These are phyloP conservation scores for Cinara cedri DNA, from an alignment of 2,888 invertebrate species.

Conservation along the genomic window DNA sequence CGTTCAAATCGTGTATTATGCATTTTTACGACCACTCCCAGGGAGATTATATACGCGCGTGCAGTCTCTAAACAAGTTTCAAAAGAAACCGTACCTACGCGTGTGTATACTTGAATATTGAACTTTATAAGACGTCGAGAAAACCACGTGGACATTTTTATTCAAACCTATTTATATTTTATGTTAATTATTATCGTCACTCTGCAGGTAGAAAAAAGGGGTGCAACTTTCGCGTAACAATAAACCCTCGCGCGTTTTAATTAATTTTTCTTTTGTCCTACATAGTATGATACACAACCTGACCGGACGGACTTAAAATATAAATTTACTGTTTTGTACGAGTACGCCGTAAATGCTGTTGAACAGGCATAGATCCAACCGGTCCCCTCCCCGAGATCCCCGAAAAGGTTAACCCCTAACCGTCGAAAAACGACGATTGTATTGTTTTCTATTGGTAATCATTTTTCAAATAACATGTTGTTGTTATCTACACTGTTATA, in stretches of 20 bases:
- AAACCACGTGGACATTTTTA: neutral
- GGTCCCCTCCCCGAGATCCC: too few relatives aligned
- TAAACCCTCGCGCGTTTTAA: neutral
- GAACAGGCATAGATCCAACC: too few relatives aligned
- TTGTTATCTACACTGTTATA: too few relatives aligned
- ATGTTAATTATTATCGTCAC: conserved; percentile 1
- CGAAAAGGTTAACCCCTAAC: too few relatives aligned
- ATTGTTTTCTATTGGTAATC: too few relatives aligned
- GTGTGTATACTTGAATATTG: neutral
- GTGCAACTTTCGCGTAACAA: neutral
- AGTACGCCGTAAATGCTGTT: too few relatives aligned
- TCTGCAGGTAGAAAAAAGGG: neutral
- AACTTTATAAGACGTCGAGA: conserved; percentile 27
- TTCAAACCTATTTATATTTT: neutral
- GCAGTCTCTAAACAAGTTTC: conserved; percentile 9
- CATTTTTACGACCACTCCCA: conserved; percentile 13
- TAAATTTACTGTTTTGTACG: too few relatives aligned
- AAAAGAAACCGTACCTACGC: neutral
- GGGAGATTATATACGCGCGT: conserved; percentile 5
- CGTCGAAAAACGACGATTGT: too few relatives aligned
- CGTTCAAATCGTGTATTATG: conserved; percentile 26
- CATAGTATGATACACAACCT: too few relatives aligned
- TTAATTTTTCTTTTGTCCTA: conserved; percentile 3
- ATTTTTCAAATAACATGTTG: too few relatives aligned
- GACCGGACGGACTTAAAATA: too few relatives aligned